Conservation (phyloP, 1,140 invertebrate genomes). For the Caenorhabditis inopinata region DNA sequence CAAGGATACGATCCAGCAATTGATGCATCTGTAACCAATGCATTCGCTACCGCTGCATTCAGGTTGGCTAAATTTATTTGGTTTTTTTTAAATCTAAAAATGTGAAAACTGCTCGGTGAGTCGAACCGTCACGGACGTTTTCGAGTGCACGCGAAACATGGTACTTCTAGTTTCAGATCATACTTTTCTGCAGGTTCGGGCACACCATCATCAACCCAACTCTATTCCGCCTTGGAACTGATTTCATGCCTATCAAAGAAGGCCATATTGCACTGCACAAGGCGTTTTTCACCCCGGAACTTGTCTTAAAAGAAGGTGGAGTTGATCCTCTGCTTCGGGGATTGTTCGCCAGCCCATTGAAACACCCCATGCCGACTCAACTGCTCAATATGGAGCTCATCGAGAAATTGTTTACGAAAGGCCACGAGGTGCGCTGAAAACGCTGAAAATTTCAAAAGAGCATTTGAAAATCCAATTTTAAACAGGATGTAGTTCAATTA, state of each 20-base stretch:
- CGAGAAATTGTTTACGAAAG: constrained; percentile 82
- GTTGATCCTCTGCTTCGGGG: constrained; percentile 91
- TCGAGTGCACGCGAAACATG: too few relatives aligned
- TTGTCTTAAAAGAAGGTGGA: constrained; percentile 90
- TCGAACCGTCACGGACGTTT: too few relatives aligned
- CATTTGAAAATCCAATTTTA: neutral
- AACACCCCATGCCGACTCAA: constrained; percentile 74
- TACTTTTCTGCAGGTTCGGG: constrained; percentile 75
- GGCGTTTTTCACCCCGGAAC: constrained; percentile 94
- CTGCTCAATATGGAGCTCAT: constrained; percentile 90
- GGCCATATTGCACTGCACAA: constrained; percentile 80
- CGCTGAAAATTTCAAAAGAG: too few relatives aligned
- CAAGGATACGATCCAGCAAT: constrained; percentile 78
- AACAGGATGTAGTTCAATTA: neutral
- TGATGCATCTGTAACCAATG: constrained; percentile 85
- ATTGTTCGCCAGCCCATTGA: constrained; percentile 83
- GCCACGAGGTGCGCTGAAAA: constrained; percentile 51
- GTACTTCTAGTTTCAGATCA: too few relatives aligned
- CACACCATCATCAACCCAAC: constrained; percentile 93
- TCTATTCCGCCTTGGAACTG: constrained; percentile 76
- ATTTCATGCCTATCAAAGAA: constrained; percentile 80
- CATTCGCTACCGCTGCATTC: constrained; percentile 93
- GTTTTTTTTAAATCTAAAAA: neutral
- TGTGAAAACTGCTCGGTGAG: too few relatives aligned
- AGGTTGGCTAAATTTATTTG: constrained; percentile 69